Conservation (phyloP, 1,140 invertebrate species). For the Ericerus pela region DNA sequence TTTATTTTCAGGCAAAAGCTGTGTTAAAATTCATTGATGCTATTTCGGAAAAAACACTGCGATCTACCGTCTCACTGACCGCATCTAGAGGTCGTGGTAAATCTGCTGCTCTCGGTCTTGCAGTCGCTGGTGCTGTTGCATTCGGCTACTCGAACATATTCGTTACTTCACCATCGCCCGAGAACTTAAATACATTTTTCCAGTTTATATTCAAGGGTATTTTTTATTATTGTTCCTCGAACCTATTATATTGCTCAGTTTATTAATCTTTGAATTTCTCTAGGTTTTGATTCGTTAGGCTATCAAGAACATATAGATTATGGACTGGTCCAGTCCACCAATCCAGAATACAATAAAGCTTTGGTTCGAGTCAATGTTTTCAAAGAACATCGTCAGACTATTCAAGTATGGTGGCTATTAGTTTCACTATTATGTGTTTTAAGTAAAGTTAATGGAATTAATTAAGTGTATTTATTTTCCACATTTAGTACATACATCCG, state of each 20-base stretch:
- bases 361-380: conserved; percentile 85
- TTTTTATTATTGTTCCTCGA: neutral
- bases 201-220: conserved; percentile 87
- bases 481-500: conserved; percentile 78
- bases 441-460: neutral
- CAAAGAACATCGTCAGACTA: conserved; percentile 86
- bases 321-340: conserved; percentile 86
- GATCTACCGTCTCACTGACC: conserved; percentile 85
- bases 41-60: conserved; percentile 80
- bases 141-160: conserved; percentile 96
- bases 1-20: conserved; percentile 51
- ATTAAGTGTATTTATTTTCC: conserved; percentile 12
- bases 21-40: conserved; percentile 88
- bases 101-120: conserved; percentile 91
- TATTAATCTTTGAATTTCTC: conserved; percentile 12
- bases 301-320: conserved; percentile 97
- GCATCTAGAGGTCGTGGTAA: conserved; percentile 94
- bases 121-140: conserved; percentile 69
- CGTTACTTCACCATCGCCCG: conserved; percentile 93
- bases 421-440: neutral
- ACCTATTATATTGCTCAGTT: neutral
- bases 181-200: conserved; percentile 96
- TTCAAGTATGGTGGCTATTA: conserved; percentile 48
- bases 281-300: conserved; percentile 79
- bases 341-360: conserved; percentile 93